Base-by-base conservation (phyloP, 2,113 vertebrate genomes). In the Labrus mixtus region DNA sequence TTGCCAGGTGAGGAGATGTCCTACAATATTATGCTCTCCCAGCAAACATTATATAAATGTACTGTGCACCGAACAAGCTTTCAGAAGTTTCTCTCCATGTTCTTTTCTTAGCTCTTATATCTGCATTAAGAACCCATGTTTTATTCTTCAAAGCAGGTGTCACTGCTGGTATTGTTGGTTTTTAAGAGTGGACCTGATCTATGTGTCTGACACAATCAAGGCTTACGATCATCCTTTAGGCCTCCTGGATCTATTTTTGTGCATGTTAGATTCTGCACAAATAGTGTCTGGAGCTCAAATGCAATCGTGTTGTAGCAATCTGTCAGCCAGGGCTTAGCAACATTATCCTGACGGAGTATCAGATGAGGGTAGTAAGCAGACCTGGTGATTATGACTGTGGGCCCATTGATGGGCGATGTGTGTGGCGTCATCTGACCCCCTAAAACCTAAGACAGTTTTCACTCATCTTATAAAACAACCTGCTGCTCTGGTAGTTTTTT, bases 1-100 rank as follows among this genome's bases (percentile, higher is more conserved):
- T 55, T 41, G 39, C 61, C 73, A 81, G 78, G 77, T 81, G 71
- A 81, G 33, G 41, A 70, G 19, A 3, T 67, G 82, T 3, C 76
- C 84, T 68, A 55, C 48, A 77, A 84, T 76, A 71, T 79, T 79
- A 33, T 83, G 81, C 79, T 58, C 56, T 46, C 37, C 70, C 73
- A 76, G 80, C 73, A 73, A 51, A 66, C 45, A 16, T 70, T 77
- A 37, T 51, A n/a, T 73, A 29, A 33, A 67, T 59, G 10, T 63
- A 62, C 64, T 0, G 61, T 20, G 65, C 51, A 29, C 62, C 71
- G 7, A 48, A 7, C 20, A 6, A 45, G 37, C 17, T 22, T 61
- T 29, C 2, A 74, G 39, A 64, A 45, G 17, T 69, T 55, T 33
- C 33, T 76, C 9, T 54, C 19, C 29, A 55, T 39, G 45, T 20